Conservation (phyloP, 92 coral and sea anemone species). For the Porites divaricata region DNA sequence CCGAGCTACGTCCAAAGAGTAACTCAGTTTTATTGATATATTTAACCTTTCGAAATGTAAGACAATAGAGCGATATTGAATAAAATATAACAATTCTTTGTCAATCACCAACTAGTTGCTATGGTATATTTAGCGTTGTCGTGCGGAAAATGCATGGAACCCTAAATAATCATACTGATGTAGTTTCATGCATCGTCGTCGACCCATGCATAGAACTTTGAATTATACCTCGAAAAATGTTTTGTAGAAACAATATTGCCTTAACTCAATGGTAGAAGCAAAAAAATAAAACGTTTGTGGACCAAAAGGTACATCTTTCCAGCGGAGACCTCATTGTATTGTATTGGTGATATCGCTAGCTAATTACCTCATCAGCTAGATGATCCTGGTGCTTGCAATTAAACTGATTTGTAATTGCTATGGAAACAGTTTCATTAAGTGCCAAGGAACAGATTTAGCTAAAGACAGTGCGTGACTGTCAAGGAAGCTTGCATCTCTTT, state of each 20-base stretch:
- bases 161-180: neutral
- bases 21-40: neutral
- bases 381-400: neutral
- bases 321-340: neutral
- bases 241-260: neutral
- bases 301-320: neutral
- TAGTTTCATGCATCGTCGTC: neutral
- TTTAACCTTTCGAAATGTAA: too few relatives aligned
- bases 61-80: neutral
- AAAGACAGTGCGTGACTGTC: too few relatives aligned
- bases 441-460: too few relatives aligned
- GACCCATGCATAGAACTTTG: neutral
- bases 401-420: neutral
- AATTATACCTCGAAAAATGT: neutral
- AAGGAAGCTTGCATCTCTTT: too few relatives aligned
- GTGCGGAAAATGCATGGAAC: constrained; percentile 42
- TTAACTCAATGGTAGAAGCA: neutral
- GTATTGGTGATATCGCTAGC: neutral
- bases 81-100: neutral
- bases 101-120: neutral
- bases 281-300: neutral
- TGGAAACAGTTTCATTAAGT: too few relatives aligned
- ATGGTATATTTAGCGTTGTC: neutral
- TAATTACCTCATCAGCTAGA: neutral
- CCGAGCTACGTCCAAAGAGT: too few relatives aligned